Base-by-base conservation (phyloP, 2,797 vertebrate species). In the Mus minutoides region DNA sequence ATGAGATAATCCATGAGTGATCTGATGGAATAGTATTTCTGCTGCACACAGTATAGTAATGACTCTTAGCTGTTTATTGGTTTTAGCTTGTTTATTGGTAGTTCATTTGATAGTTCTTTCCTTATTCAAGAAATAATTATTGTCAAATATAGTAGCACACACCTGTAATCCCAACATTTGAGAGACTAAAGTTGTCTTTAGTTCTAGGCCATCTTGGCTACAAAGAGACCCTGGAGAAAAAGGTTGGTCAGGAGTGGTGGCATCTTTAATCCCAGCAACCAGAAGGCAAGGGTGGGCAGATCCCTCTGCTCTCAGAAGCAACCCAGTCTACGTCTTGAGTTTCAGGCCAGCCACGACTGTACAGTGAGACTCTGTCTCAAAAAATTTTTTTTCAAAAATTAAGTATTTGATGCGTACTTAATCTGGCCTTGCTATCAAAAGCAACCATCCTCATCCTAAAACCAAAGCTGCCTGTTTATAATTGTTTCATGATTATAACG, bases 51-150 rank as follows among this genome's bases (percentile, higher is more conserved):
- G 14, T 75, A 0, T 73, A 14, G 26, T 64, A 14, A 46, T 64
- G 40, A 12, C 21, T 90, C 85, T 80, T 54, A 60, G 43, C 75
- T 91, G 43, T 88, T 93, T 85, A 49, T 77, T 92, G 40, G 6
- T 88, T 85, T 84, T 56, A 62, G 43, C 56, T 13, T 89, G 52
- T 77, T 90, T 88, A 62, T 75, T 91, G 49, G 4, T 85, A n/a
- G 62, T 90, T 95, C 9, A 40, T 84, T 91, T 94, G 64, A 73
- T 89, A 54, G 11, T 56, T 89, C 31, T 85, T 49, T 43, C 43
- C 79, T 90, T 85, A 60, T 88, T 95, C 17, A 89, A 46, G 40
- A 93, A 90, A 49, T 88, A 69, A 82, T 90, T 77, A 62, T n/a
- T 76, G 29, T 34, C 73, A 89, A 29, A 43, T 34, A 77, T 17